These are phyloP conservation scores for Manis pentadactyla DNA, from an alignment of 2,797 vertebrate species.

Conservation along the genomic window DNA sequence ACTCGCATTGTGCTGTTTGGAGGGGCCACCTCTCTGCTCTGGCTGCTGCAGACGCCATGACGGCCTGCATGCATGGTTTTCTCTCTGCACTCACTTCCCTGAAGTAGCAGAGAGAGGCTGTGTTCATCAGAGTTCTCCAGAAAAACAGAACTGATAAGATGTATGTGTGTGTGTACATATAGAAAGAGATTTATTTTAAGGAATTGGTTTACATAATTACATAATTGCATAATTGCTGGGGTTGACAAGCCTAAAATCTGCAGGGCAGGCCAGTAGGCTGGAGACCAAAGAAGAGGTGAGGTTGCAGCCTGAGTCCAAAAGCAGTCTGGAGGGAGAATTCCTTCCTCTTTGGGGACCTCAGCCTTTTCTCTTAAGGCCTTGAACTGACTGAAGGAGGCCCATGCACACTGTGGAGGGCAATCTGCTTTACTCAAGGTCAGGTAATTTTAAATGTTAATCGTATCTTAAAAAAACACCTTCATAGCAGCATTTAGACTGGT, in stretches of 20 bases:
- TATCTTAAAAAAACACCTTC: not conserved
- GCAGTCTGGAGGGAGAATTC: not conserved
- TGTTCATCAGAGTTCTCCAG: not conserved
- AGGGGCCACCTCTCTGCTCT: constrained; percentile 87
- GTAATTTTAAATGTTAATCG: not conserved
- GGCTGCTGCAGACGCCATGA: constrained; percentile 89
- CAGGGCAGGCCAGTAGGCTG: not conserved
- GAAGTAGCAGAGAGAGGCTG: not conserved
- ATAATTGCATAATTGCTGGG: not conserved
- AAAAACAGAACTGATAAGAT: not conserved
- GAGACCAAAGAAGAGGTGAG: not conserved
- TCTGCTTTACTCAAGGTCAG: not conserved
- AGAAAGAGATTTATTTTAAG: not conserved
- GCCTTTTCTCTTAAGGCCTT: not conserved
- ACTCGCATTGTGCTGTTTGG: constrained; percentile 83
- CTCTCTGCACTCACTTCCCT: not conserved
- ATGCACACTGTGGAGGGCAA: not conserved
- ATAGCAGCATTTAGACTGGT: not conserved
- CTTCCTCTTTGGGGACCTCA: not conserved
- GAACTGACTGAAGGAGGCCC: not conserved
- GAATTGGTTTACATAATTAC: not conserved
- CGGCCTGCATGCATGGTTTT: constrained; percentile 85
- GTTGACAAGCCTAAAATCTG: not conserved
- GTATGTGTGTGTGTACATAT: not conserved
- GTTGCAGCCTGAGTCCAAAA: not conserved